Evolutionary conservation across 2,113 vertebrate genomes (phyloP).

Genomic region (Plotosus lineatus): DNA sequence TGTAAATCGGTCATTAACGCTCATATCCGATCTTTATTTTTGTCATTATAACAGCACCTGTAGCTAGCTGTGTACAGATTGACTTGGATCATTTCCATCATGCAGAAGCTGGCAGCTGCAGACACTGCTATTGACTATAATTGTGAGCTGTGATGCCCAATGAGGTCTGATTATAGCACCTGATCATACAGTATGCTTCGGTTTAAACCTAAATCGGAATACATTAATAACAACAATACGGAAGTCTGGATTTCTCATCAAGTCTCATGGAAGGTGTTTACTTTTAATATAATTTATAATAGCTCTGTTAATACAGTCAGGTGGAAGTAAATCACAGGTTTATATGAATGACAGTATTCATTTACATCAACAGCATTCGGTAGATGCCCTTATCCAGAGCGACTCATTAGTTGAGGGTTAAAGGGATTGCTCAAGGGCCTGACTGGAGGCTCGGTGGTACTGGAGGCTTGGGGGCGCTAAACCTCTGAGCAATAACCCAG

Average conservation of each 20-base stretch:
- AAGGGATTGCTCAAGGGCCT: no score
- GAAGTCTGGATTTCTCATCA: not conserved
- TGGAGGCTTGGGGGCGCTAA: no score
- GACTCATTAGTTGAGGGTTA: no score
- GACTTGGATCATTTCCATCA: not conserved
- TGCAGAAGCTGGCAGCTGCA: constrained; percentile 2
- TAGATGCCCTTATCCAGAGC: no score
- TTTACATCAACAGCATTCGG: no score
- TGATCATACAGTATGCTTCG: not conserved
- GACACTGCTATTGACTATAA: not conserved
- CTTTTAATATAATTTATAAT: not conserved
- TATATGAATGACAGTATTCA: not conserved
- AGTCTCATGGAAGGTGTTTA: not conserved
- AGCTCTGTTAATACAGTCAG: not conserved
- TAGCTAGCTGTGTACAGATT: not conserved
- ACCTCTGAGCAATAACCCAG: no score
- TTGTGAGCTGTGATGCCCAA: not conserved
- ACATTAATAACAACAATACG: not conserved
- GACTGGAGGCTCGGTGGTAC: no score
- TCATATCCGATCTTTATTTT: not conserved
- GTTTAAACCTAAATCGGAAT: not conserved
- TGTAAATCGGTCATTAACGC: not conserved
- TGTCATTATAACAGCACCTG: not conserved
- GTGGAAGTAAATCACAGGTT: not conserved
- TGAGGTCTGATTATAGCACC: not conserved